Evolutionary conservation across 2,888 invertebrate genomes (phyloP), one percentile per base, ranked within the genome.

Genomic region (Perizoma flavofasciatum): DNA sequence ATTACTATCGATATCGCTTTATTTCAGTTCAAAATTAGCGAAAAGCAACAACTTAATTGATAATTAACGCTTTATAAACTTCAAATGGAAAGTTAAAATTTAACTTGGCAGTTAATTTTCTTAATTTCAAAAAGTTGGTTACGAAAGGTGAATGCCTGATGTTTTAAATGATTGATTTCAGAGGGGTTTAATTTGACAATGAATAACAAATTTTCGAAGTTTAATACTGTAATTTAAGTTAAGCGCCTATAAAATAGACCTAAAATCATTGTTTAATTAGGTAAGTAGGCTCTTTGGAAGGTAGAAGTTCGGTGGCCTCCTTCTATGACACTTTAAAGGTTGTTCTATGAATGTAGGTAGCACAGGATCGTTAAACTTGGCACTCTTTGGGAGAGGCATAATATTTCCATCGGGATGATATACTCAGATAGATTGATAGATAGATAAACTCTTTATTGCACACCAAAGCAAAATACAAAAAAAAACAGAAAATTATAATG

Each of bases 91-190:
- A 76, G 73, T 79, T 74, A 72, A 75, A 75, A 72, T 77, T 74
- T 75, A 71, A 75, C 74, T 69, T 62, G 55, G 60, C 65, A 61
- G 73, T 72, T 69, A 67, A 66, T 72, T 75, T 73, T 74, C 71
- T 72, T 77, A 75, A 67, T 77, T 75, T 66, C 72, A 72, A 76
- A 79, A 79, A 78, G 70, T 81, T 78, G 44, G 49, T 48, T 63
- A 59, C 69, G 59, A 65, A 73, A 77, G 74, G 74, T 78, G 74
- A 55, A 49, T 46, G 47, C 44, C 45, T 49, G n/a, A 45, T 44
- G 22, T 75, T 78, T 79, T 81, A 40, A 56, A 61, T 61, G 78
- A 82, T 82, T 82, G 78, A 80, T 82, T 77, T 71, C 70, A 64
- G 68, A 72, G 45, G 47, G 32, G 49, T 52, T 58, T 60, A 60